Conservation (phyloP, 1,140 invertebrate genomes). For the Calliopsis andreniformis region DNA sequence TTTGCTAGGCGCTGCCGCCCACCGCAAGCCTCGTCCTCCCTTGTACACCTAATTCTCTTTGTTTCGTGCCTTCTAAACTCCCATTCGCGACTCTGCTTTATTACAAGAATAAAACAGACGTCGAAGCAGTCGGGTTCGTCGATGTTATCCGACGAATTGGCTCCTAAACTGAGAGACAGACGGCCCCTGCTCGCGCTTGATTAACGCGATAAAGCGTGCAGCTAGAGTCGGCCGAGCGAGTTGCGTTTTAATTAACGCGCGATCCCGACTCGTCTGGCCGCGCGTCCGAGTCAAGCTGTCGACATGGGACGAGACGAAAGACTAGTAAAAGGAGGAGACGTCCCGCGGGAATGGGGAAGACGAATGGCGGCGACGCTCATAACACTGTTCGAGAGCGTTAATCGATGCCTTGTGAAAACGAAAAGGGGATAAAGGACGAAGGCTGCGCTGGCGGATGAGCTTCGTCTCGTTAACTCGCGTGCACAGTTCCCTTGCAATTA, state of each 20-base stretch:
- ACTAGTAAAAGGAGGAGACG: constrained; percentile 1
- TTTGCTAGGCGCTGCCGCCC: constrained; percentile 19
- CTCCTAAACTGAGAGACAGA: neutral
- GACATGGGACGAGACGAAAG: no score
- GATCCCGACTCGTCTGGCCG: neutral
- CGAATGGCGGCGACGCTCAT: neutral
- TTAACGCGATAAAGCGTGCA: constrained; percentile 13
- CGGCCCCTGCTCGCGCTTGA: neutral
- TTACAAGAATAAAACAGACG: constrained; percentile 2
- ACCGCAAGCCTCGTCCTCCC: constrained; percentile 17
- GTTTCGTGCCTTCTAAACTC: constrained; percentile 6
- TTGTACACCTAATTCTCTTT: constrained; percentile 7
- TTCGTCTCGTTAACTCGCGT: constrained; percentile 54
- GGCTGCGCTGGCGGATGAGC: no score
- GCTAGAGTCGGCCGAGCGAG: no score
- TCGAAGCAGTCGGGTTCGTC: neutral
- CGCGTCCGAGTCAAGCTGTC: no score
- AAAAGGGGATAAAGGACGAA: constrained; percentile 44
- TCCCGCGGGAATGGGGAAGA: neutral
- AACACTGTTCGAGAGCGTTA: constrained; percentile 10
- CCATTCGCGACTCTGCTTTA: neutral
- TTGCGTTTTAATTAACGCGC: constrained; percentile 24
- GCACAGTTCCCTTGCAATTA: constrained; percentile 43
- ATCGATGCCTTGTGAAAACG: constrained; percentile 43
- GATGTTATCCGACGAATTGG: neutral